Evolutionary conservation across 2,113 vertebrate species (phyloP).

Genomic region (Cyprinodon brontotheroides): DNA sequence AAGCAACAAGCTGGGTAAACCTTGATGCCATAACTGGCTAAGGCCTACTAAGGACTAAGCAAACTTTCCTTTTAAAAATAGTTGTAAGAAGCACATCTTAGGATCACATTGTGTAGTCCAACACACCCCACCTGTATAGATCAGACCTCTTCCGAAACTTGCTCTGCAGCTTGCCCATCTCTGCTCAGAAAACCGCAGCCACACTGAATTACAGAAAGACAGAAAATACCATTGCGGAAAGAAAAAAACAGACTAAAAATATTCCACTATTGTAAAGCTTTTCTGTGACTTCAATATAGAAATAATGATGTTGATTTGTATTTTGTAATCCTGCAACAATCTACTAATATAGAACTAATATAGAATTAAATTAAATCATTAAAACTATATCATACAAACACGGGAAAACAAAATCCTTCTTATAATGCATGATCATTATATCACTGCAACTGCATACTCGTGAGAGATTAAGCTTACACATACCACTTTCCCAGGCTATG

Average conservation of each 20-base stretch:
- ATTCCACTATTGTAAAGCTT: not conserved
- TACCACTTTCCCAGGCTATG: slow-evolving; percentile 18
- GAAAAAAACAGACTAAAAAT: not conserved
- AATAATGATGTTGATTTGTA: not conserved
- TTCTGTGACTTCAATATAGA: not conserved
- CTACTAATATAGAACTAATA: not conserved
- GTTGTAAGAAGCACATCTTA: not conserved
- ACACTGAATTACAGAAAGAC: slow-evolving; percentile 24
- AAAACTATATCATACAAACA: not conserved
- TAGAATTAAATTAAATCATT: not conserved
- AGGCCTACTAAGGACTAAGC: not conserved
- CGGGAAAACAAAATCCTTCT: not conserved
- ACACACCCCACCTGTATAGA: slow-evolving; percentile 83
- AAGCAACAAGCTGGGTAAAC: not conserved
- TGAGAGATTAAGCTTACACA: slow-evolving; percentile 18
- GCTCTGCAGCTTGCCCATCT: slow-evolving; percentile 94
- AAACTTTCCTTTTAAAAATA: not conserved
- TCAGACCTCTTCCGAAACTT: slow-evolving; percentile 84
- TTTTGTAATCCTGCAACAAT: not conserved
- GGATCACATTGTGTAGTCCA: not conserved
- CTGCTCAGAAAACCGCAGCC: slow-evolving; percentile 41
- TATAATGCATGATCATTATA: not conserved
- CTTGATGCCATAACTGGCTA: not conserved
- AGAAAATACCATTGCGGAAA: not conserved
- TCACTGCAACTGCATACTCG: not conserved